Evolutionary conservation across 1,140 invertebrate genomes (phyloP).

Genomic region (Lineus longissimus): DNA sequence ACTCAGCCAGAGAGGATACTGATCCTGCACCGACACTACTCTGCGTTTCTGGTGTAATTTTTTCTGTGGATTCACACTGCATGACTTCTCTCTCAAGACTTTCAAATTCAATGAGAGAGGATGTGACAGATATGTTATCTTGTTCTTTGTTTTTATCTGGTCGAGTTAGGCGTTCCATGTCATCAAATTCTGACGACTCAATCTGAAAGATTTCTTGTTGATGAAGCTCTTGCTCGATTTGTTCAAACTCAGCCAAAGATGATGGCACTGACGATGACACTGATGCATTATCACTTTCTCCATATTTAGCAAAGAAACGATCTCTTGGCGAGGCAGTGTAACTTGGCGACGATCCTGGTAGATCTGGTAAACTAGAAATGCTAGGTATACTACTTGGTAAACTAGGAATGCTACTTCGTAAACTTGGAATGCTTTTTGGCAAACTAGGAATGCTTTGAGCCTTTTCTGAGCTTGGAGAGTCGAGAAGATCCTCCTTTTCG

Average conservation of each 20-base stretch:
- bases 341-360: too few relatives aligned
- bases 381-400: too few relatives aligned
- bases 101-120: constrained; percentile 92
- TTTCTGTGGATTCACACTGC: constrained; percentile 57
- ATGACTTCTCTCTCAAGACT: constrained; percentile 79
- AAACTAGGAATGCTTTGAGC: too few relatives aligned
- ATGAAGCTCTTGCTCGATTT: constrained; percentile 50
- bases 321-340: too few relatives aligned
- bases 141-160: constrained; percentile 66
- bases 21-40: constrained; percentile 32
- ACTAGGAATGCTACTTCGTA: too few relatives aligned
- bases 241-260: constrained; percentile 56
- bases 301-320: constrained; percentile 51
- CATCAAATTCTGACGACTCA: constrained; percentile 35
- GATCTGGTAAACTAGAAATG: too few relatives aligned
- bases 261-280: constrained; percentile 56
- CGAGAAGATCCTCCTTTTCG: constrained; percentile 38
- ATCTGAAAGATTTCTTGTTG: constrained; percentile 31
- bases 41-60: constrained; percentile 36
- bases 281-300: constrained; percentile 51
- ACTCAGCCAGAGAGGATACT: constrained; percentile 45
- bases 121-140: constrained; percentile 86
- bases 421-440: too few relatives aligned
- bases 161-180: constrained; percentile 33
- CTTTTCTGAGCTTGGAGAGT: too few relatives aligned